Conservation (phyloP, 2,888 invertebrate genomes). For the Prosopocoilus inquinatus region DNA sequence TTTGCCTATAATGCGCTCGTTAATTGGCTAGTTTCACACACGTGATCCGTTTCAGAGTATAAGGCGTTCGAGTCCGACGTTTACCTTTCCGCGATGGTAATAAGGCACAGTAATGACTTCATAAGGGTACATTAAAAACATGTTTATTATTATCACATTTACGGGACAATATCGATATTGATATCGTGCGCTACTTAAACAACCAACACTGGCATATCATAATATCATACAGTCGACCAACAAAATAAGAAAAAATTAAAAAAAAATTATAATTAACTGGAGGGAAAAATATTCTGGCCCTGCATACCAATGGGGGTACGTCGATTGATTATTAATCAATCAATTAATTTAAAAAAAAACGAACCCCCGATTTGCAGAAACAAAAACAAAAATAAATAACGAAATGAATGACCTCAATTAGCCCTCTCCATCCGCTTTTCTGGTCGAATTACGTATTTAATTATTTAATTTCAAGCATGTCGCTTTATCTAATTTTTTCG, state of each 20-base stretch:
- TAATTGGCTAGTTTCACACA: conserved; percentile 5
- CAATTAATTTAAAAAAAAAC: no score
- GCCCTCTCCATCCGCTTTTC: no score
- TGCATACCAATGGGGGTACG: background rate
- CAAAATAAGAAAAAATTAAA: conserved; percentile 3
- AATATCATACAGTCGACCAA: conserved; percentile 13
- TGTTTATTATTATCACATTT: conserved; percentile 52
- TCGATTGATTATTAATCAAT: background rate
- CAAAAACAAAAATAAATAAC: no score
- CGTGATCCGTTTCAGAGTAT: conserved; percentile 17
- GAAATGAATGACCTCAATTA: no score
- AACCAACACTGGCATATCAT: conserved; percentile 39
- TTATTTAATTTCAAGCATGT: no score
- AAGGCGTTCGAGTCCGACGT: conserved; percentile 16
- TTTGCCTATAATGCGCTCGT: background rate
- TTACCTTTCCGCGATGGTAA: conserved; percentile 30
- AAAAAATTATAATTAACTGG: no score
- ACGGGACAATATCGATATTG: conserved; percentile 40
- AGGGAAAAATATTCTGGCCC: no score
- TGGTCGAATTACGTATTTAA: no score
- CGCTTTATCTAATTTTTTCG: no score
- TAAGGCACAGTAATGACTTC: conserved; percentile 31
- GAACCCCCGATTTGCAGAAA: no score
- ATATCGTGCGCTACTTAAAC: conserved; percentile 28
- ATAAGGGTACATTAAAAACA: conserved; percentile 47